Evolutionary conservation across 2,797 vertebrate genomes (phyloP), one percentile per base, ranked within the genome.

Genomic region (Enteromius anoplus): DNA sequence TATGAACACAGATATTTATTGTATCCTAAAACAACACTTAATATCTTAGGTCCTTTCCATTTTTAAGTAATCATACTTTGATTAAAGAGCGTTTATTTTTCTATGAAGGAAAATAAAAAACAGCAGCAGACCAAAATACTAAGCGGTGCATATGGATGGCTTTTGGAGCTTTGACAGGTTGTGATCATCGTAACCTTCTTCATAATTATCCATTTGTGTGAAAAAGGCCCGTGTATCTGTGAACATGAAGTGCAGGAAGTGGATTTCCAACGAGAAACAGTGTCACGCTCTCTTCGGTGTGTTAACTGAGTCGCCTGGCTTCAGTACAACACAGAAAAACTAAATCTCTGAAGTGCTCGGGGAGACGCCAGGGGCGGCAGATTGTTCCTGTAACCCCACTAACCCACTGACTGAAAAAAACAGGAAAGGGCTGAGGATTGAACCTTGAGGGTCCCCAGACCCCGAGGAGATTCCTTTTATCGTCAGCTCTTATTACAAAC

Each of bases 341-440:
- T 4, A 37, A 53, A 37, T 17, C 29, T 68, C 32, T 42, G 51
- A 47, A 71, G 0, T 40, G 80, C 80, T 75, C 21, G 32, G 10
- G 70, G 80, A 82, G 70, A 65, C 14, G 70, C 70, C 70, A 51
- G 58, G 21, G 15, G 80, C 80, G 9, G 42, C 26, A 65, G 29
- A 64, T 82, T 82, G 70, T 65, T 64, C 80, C 45, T 37, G 58
- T 82, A 73, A 82, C 58, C 70, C 58, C 32, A 42, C 21, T 65
- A 82, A 82, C 70, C 70, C 58, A 65, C 0, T 47, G 17, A 51
- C 42, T 64, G 80, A 62, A 34, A 78, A 64, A 65, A 81, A 82
- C 14, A 65, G 29, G 23, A 66, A 26, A 76, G 62, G 34, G 23
- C 71, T 2, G 3, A 42, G 71, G 19, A 75, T 66, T 40, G 62